phyloP scores from a whole-genome alignment of 2,113 vertebrate genomes.

The Nannobrachium achirus region DNA sequence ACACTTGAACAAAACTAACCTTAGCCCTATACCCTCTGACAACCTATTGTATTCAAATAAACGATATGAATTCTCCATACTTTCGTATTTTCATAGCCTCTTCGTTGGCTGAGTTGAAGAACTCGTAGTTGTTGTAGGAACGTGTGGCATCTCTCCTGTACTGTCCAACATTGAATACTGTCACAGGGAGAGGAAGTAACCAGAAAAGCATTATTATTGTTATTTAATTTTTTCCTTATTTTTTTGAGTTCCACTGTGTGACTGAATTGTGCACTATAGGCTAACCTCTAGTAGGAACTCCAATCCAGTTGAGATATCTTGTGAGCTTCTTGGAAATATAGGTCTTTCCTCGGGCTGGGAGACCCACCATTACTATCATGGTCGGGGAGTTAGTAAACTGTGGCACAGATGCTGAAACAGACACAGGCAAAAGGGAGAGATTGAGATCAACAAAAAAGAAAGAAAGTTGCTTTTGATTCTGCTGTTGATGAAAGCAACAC shows the following conservation, averaged over 20 bases:
- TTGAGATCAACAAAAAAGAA: neutral
- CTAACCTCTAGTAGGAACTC: conserved; percentile 88
- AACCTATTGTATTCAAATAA: too few relatives aligned
- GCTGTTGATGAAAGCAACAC: too few relatives aligned
- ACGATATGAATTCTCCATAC: conserved; percentile 62
- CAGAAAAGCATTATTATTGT: conserved; percentile 1
- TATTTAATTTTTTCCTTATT: neutral
- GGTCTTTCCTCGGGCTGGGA: conserved; percentile 90
- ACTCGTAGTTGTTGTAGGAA: conserved; percentile 87
- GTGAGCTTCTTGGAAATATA: conserved; percentile 92
- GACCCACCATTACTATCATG: conserved; percentile 90
- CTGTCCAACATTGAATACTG: conserved; percentile 91
- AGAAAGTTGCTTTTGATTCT: neutral
- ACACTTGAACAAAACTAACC: too few relatives aligned
- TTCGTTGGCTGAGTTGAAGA: conserved; percentile 87
- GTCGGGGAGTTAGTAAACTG: conserved; percentile 94
- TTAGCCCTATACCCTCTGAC: too few relatives aligned
- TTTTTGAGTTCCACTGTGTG: neutral
- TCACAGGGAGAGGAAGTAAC: neutral
- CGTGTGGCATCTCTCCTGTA: conserved; percentile 87
- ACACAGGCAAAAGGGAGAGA: conserved; percentile 10
- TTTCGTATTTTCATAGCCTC: conserved; percentile 89
- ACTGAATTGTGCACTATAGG: neutral
- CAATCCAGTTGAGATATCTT: conserved; percentile 93
- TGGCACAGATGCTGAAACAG: conserved; percentile 83